These are phyloP conservation scores for Phrynocephalus forsythii DNA, from an alignment of 2,797 vertebrate genomes.

Conservation along the genomic window DNA sequence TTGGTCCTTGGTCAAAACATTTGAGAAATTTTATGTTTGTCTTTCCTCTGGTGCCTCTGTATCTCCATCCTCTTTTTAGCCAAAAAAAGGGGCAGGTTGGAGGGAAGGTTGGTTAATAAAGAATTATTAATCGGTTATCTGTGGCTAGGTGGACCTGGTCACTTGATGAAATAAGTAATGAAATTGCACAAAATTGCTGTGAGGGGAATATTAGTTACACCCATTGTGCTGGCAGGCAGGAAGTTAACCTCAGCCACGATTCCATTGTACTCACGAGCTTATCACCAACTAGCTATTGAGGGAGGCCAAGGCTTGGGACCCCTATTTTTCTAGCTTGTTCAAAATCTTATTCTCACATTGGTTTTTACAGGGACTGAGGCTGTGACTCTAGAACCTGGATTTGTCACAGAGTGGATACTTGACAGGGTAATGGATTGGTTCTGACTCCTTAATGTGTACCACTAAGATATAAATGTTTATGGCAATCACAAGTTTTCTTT, in stretches of 20 bases:
- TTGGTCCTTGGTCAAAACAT: constrained; percentile 20
- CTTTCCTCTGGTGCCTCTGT: background rate
- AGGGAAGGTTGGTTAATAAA: constrained; percentile 52
- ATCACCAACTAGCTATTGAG: background rate
- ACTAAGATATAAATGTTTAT: background rate
- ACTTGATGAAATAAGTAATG: constrained; percentile 1
- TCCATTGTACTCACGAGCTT: background rate
- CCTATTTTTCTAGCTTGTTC: background rate
- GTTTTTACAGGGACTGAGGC: background rate
- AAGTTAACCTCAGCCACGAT: background rate
- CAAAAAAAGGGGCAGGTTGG: constrained; percentile 62
- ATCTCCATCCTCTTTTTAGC: background rate
- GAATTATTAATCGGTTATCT: constrained; percentile 68
- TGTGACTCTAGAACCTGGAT: background rate
- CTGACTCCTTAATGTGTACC: background rate
- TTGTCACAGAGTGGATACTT: background rate
- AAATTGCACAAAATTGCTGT: background rate
- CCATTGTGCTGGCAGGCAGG: too few relatives aligned
- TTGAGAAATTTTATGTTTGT: constrained; percentile 1
- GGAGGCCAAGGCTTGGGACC: background rate
- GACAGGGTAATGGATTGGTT: background rate
- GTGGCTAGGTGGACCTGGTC: constrained; percentile 51
- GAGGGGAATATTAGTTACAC: background rate
- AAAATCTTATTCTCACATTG: background rate
- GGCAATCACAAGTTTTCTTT: constrained; percentile 8